Percentiles rank a stretch among this genome's conserved stretches.
These are phyloP conservation scores for Rhinoptilus africanus DNA, from an alignment of 2,113 vertebrate genomes.

Conservation along the genomic window DNA sequence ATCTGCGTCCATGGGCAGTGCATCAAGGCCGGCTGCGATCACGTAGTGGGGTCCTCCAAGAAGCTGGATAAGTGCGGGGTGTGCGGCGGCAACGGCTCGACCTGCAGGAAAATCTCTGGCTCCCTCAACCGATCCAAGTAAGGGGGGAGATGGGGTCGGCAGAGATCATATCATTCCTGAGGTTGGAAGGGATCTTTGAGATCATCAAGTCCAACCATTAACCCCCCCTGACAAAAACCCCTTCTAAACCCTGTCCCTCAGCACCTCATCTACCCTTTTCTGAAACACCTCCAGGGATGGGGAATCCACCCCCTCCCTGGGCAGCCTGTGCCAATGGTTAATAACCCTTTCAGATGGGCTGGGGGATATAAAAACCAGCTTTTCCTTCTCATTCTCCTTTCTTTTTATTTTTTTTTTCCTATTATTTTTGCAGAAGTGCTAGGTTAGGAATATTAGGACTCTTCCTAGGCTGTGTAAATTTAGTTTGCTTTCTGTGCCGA, in stretches of 20 bases:
- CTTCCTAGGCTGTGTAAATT: background rate
- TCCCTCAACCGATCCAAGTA: conserved; percentile 87
- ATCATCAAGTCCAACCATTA: too few relatives aligned
- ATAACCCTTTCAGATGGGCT: too few relatives aligned
- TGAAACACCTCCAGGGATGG: too few relatives aligned
- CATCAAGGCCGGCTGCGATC: conserved; percentile 95
- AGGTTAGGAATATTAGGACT: background rate
- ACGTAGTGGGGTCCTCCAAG: conserved; percentile 87
- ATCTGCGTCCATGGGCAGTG: conserved; percentile 95
- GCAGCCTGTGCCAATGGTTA: too few relatives aligned
- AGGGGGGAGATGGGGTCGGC: background rate
- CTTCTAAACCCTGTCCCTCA: too few relatives aligned
- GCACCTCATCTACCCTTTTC: too few relatives aligned
- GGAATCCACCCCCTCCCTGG: too few relatives aligned
- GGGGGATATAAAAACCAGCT: background rate
- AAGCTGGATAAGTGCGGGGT: conserved; percentile 93
- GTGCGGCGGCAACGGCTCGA: conserved; percentile 87
- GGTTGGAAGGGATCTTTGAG: too few relatives aligned
- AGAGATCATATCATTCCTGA: too few relatives aligned
- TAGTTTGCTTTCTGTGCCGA: background rate
- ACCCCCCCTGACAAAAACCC: too few relatives aligned
- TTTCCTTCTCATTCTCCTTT: background rate
- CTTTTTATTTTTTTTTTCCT: background rate
- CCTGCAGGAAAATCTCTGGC: conserved; percentile 89
- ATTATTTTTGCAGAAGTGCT: background rate